Evolutionary conservation across 2,888 invertebrate genomes (phyloP).

Genomic region (Mactromeris polynyma): DNA sequence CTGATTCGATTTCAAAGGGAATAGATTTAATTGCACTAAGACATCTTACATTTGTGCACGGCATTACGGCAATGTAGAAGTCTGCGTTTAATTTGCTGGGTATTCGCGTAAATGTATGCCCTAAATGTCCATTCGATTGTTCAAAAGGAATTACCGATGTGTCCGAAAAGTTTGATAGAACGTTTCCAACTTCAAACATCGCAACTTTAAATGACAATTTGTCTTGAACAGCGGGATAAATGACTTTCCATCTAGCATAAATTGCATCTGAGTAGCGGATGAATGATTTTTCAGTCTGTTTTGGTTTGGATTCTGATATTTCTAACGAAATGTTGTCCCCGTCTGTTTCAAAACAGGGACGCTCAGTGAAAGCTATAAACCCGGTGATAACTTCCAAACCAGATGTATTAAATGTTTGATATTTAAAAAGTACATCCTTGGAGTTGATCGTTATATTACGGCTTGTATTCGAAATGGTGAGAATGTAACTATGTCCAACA

Average conservation of each 20-base stretch:
- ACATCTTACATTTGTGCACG: constrained; percentile 2
- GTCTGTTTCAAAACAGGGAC: background rate
- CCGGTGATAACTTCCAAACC: background rate
- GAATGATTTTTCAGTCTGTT: background rate
- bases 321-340: background rate
- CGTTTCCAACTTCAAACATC: background rate
- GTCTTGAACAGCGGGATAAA: background rate
- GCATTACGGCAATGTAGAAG: background rate
- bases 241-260: background rate
- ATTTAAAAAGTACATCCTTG: background rate
- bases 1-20: background rate
- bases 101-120: background rate
- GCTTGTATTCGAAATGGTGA: background rate
- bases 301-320: background rate
- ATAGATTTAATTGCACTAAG: background rate
- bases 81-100: background rate
- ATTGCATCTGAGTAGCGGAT: background rate
- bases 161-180: background rate
- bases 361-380: background rate
- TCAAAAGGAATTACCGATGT: background rate
- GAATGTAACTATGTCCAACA: background rate
- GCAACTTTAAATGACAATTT: constrained; percentile 1
- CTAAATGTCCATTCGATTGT: background rate
- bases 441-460: background rate
- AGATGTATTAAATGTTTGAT: background rate